phyloP scores from a whole-genome alignment of 2,113 vertebrate genomes.

The Tympanuchus pallidicinctus region DNA sequence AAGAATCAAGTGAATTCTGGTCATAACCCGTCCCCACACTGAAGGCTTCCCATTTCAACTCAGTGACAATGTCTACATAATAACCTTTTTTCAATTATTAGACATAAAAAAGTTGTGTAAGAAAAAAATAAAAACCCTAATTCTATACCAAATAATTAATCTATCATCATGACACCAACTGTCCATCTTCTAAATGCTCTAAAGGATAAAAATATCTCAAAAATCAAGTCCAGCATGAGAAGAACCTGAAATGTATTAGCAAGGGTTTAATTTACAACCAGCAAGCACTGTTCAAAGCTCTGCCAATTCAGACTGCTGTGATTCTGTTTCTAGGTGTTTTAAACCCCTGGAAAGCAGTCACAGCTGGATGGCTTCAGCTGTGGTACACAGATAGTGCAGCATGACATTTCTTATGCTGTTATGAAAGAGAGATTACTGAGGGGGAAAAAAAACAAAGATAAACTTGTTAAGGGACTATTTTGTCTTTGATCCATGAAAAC shows the following conservation, averaged over 20 bases:
- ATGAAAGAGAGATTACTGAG: background rate
- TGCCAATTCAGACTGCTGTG: rapidly evolving
- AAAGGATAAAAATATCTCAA: background rate
- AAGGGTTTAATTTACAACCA: background rate
- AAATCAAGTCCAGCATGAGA: background rate
- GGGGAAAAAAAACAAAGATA: background rate
- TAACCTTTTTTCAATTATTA: background rate
- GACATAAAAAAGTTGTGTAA: background rate
- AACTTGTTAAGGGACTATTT: background rate
- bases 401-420: background rate
- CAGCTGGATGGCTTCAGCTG: background rate
- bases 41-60: background rate
- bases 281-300: background rate
- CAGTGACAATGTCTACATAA: background rate
- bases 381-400: background rate
- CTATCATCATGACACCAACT: background rate
- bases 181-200: background rate
- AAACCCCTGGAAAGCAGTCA: background rate
- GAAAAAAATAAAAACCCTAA: background rate
- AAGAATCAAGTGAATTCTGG: background rate
- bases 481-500: background rate
- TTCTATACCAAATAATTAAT: background rate
- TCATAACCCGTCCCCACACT: background rate
- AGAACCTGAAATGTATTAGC: background rate
- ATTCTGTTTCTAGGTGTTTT: background rate